Percentiles rank a stretch among this genome's conserved stretches.
These are phyloP conservation scores for Eilema depressum DNA, from an alignment of 2,888 invertebrate species.

Conservation along the genomic window DNA sequence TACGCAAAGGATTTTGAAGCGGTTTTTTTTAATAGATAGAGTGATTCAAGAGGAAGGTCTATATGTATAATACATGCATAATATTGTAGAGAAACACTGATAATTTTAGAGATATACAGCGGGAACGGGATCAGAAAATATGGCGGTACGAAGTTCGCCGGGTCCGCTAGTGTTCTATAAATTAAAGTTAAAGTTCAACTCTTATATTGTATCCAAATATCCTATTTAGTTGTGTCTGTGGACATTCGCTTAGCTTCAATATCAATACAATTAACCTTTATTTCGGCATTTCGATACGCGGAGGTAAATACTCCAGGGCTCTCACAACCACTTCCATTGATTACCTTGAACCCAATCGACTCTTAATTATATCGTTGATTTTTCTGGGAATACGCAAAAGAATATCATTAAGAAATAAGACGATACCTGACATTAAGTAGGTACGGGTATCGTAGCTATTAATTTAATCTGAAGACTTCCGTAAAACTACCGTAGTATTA, in stretches of 20 bases:
- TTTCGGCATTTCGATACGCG: not conserved
- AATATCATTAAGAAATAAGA: not conserved
- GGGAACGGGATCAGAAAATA: no score
- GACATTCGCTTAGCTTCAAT: not conserved
- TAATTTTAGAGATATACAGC: no score
- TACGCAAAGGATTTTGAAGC: no score
- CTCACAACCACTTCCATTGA: not conserved
- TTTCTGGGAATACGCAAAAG: not conserved
- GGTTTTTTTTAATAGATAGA: no score
- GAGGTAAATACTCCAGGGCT: not conserved
- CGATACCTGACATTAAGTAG: not conserved
- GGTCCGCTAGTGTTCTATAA: not conserved
- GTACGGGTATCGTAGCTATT: not conserved
- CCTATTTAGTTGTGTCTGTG: not conserved
- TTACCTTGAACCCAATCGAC: not conserved
- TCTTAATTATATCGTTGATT: constrained; percentile 1
- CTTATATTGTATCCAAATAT: not conserved
- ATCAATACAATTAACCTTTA: constrained; percentile 7
- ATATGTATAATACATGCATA: no score
- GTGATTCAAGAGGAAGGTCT: no score
- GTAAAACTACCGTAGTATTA: not conserved
- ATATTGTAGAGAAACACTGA: no score
- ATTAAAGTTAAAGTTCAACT: not conserved
- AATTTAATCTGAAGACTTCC: not conserved
- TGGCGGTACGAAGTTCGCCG: no score